Conservation (phyloP, 2,113 vertebrate genomes). For the Caranx ignobilis region DNA sequence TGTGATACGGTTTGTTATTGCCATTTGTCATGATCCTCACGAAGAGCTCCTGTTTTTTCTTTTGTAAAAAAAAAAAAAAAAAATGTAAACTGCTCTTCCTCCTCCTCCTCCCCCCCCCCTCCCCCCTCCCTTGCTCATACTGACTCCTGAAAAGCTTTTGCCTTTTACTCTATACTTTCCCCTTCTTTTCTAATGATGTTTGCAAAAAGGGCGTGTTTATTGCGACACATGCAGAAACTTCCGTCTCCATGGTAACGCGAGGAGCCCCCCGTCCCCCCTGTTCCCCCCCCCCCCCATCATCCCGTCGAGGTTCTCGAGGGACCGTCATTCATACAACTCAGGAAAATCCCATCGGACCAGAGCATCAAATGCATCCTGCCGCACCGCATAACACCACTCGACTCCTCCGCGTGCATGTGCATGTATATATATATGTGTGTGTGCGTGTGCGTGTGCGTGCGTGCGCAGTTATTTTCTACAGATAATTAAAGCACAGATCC, state of each 20-base stretch:
- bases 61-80: background rate
- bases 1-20: conserved; percentile 78
- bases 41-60: conserved; percentile 33
- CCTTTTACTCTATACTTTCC: conserved; percentile 56
- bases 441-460: conserved; percentile 18
- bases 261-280: conserved; percentile 31
- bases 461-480: conserved; percentile 65
- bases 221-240: conserved; percentile 50
- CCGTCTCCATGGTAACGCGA: conserved; percentile 52
- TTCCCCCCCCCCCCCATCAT: too few species aligned
- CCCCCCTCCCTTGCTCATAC: conserved; percentile 15
- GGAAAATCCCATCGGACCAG: conserved; percentile 78
- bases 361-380: conserved; percentile 54
- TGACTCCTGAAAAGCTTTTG: conserved; percentile 64
- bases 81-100: conserved; percentile 33
- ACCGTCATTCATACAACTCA: conserved; percentile 83
- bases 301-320: conserved; percentile 58
- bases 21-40: conserved; percentile 67
- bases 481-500: conserved; percentile 75
- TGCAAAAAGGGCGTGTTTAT: conserved; percentile 66
- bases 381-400: conserved; percentile 28
- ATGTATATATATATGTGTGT: background rate
- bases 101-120: conserved; percentile 12
- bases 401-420: background rate
- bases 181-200: conserved; percentile 56